These are phyloP conservation scores for Ichneumoninae sp. DNA, from an alignment of 2,888 invertebrate genomes.

Conservation along the genomic window DNA sequence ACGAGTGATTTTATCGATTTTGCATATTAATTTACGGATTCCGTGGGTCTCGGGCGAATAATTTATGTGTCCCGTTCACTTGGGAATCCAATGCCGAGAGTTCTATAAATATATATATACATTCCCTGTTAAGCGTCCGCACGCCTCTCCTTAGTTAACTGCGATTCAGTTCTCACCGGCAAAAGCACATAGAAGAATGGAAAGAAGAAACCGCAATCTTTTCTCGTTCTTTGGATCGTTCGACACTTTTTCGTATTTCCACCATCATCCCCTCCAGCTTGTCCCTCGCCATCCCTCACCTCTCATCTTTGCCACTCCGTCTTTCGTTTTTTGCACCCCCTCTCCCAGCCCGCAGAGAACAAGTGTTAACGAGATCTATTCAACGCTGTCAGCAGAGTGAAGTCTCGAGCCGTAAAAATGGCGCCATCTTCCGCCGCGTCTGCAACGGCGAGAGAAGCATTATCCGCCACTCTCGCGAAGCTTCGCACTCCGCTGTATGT, in stretches of 20 bases:
- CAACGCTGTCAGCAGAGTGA: constrained; percentile 21
- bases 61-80: neutral
- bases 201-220: neutral
- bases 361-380: constrained; percentile 57
- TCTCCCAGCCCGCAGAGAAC: constrained; percentile 16
- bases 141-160: neutral
- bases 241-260: neutral
- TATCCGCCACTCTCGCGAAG: constrained; percentile 48
- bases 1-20: neutral
- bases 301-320: constrained; percentile 4
- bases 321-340: constrained; percentile 10
- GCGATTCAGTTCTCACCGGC: neutral
- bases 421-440: constrained; percentile 31
- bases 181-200: neutral
- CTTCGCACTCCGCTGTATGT: constrained; percentile 23
- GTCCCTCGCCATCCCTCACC: neutral
- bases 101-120: neutral
- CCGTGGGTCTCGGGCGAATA: neutral
- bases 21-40: neutral
- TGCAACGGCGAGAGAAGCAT: constrained; percentile 30
- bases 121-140: neutral
- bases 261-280: neutral
- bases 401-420: constrained; percentile 25
- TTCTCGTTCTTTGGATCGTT: neutral
- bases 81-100: neutral